phyloP scores from a whole-genome alignment of 2,888 invertebrate genomes.

The Bugulina stolonifera region DNA sequence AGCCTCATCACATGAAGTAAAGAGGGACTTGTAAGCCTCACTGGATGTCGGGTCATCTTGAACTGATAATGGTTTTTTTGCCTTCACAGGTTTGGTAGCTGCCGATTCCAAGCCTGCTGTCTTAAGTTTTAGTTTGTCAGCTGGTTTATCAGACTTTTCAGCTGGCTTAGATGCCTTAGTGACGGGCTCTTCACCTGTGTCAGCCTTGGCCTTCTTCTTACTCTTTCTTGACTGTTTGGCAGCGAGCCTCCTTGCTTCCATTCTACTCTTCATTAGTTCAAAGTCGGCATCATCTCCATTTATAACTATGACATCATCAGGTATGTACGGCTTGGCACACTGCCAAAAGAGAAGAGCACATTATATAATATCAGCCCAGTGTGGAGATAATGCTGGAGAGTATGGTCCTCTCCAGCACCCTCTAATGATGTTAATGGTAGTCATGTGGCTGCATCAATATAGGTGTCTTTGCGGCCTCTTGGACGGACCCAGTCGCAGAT shows the following conservation, averaged over 20 bases:
- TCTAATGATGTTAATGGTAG: too few species aligned
- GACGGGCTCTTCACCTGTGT: not conserved
- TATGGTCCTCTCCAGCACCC: too few species aligned
- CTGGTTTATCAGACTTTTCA: not conserved
- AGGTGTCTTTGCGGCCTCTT: too few species aligned
- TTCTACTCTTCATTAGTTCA: slow-evolving; percentile 61
- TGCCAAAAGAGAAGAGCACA: too few species aligned
- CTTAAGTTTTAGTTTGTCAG: not conserved
- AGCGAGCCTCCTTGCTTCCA: slow-evolving; percentile 61
- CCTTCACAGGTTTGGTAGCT: not conserved
- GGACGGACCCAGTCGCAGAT: too few species aligned
- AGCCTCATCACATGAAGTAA: slow-evolving; percentile 82
- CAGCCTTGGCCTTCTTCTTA: slow-evolving; percentile 28
- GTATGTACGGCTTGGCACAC: slow-evolving; percentile 72
- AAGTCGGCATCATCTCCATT: slow-evolving; percentile 76
- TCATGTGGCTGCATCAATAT: too few species aligned
- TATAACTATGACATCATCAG: slow-evolving; percentile 76
- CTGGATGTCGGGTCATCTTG: slow-evolving; percentile 83
- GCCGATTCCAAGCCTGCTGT: not conserved
- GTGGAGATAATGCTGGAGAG: too few species aligned
- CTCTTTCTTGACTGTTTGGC: slow-evolving; percentile 55
- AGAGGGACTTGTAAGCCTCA: slow-evolving; percentile 88
- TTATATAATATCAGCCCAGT: too few species aligned
- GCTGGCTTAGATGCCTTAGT: not conserved
- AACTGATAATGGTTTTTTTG: slow-evolving; percentile 53